Percentiles rank a stretch among this genome's conserved stretches.
Evolutionary conservation across 1,140 invertebrate species (phyloP).

Genomic region (Zaprionus davidi): DNA sequence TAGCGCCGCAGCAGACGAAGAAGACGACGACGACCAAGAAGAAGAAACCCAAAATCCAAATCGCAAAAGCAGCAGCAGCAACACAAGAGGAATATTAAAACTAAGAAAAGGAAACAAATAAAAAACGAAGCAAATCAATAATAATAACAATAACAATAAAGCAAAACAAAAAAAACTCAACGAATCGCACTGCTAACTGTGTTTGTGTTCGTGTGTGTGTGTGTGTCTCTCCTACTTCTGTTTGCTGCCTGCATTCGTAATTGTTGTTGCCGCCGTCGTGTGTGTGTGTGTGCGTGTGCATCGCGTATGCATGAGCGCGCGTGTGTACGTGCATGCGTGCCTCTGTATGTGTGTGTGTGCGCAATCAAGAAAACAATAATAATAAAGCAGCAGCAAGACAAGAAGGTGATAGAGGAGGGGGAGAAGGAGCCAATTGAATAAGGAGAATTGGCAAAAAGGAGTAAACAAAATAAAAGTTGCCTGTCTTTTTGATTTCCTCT

Average conservation of each 20-base stretch:
- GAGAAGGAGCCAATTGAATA: slow-evolving; percentile 13
- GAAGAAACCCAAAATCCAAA: slow-evolving; percentile 5
- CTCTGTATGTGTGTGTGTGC: slow-evolving; percentile 24
- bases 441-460: not conserved
- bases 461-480: not conserved
- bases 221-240: slow-evolving; percentile 1
- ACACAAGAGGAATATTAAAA: not conserved
- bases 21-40: slow-evolving; percentile 10
- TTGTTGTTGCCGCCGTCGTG: slow-evolving; percentile 2
- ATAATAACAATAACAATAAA: slow-evolving; percentile 50
- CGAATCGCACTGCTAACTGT: slow-evolving; percentile 23
- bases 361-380: slow-evolving; percentile 18
- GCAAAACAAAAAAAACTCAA: slow-evolving; percentile 30
- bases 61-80: slow-evolving; percentile 18
- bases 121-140: slow-evolving; percentile 51
- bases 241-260: slow-evolving; percentile 1
- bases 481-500: not conserved
- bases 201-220: slow-evolving; percentile 27
- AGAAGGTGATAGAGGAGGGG: slow-evolving; percentile 8
- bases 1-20: slow-evolving; percentile 1
- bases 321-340: slow-evolving; percentile 14
- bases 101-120: slow-evolving; percentile 19
- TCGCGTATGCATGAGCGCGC: slow-evolving; percentile 4
- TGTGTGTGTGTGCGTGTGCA: not conserved
- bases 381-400: slow-evolving; percentile 8